Conservation (phyloP, 2,888 invertebrate species). For the Tachina fera region DNA sequence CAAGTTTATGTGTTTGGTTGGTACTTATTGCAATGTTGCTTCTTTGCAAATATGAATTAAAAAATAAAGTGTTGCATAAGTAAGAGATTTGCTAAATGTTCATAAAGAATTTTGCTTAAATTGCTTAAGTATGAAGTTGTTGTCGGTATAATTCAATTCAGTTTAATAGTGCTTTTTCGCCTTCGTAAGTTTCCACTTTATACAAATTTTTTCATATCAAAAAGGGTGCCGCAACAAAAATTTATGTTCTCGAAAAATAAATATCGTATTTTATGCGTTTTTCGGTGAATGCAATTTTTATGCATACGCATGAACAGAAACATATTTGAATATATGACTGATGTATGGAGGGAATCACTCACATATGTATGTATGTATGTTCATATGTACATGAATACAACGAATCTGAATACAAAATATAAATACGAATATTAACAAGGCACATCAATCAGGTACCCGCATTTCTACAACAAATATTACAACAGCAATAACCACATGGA, state of each 20-base stretch:
- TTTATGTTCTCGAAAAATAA: constrained; percentile 73
- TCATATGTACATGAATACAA: too few species aligned
- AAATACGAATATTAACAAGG: too few species aligned
- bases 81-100: constrained; percentile 75
- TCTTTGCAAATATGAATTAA: constrained; percentile 70
- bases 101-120: constrained; percentile 72
- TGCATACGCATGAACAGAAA: constrained; percentile 70
- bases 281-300: constrained; percentile 75
- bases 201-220: constrained; percentile 61
- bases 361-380: neutral
- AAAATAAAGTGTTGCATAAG: constrained; percentile 68
- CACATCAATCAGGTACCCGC: too few species aligned
- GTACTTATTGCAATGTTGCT: constrained; percentile 22
- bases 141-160: constrained; percentile 67
- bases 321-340: neutral
- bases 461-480: too few species aligned
- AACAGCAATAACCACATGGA: too few species aligned
- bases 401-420: too few species aligned
- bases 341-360: neutral
- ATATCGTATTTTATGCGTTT: constrained; percentile 74
- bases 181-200: constrained; percentile 42
- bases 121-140: constrained; percentile 73
- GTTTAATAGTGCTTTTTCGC: constrained; percentile 58
- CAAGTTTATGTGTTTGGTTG: constrained; percentile 21
- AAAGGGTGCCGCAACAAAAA: constrained; percentile 74